A percentile compares a stretch with the other conserved stretches of the same genome.
Conservation (phyloP, 2,113 vertebrate genomes). For the Hymenochirus boettgeri region DNA sequence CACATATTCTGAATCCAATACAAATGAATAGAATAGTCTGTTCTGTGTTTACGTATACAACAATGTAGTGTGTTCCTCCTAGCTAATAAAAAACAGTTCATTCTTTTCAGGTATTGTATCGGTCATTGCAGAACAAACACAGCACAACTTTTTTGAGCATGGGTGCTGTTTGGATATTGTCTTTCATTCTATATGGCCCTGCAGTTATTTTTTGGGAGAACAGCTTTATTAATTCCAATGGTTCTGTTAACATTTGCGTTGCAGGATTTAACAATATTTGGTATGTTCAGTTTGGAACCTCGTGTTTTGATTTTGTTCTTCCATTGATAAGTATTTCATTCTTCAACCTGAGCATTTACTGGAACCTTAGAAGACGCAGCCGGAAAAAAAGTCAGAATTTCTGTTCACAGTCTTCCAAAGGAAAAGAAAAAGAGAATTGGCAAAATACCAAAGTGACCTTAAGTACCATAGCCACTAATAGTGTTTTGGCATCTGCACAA, state of each 20-base stretch:
- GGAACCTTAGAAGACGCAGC: slow-evolving; percentile 66
- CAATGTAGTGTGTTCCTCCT: too few species aligned
- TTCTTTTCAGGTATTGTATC: slow-evolving; percentile 70
- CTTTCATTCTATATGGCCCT: slow-evolving; percentile 73
- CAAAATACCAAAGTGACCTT: too few species aligned
- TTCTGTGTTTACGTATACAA: too few species aligned
- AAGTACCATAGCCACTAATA: too few species aligned
- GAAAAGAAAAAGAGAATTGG: too few species aligned
- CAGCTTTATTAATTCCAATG: slow-evolving; percentile 57
- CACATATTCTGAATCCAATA: too few species aligned
- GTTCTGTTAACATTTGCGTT: slow-evolving; percentile 63
- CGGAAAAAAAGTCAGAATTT: neutral
- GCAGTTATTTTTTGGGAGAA: slow-evolving; percentile 73
- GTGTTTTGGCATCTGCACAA: too few species aligned
- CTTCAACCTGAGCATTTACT: slow-evolving; percentile 76
- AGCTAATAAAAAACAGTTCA: too few species aligned
- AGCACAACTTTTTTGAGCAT: slow-evolving; percentile 66
- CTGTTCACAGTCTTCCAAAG: too few species aligned
- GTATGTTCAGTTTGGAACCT: slow-evolving; percentile 71
- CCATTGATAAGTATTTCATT: slow-evolving; percentile 70
- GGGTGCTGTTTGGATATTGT: slow-evolving; percentile 66
- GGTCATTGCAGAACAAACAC: slow-evolving; percentile 63
- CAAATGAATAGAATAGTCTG: too few species aligned
- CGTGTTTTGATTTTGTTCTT: slow-evolving; percentile 73
- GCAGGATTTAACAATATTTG: slow-evolving; percentile 74